Evolutionary conservation across 2,113 vertebrate species (phyloP).

Genomic region (Ailurus styani): DNA sequence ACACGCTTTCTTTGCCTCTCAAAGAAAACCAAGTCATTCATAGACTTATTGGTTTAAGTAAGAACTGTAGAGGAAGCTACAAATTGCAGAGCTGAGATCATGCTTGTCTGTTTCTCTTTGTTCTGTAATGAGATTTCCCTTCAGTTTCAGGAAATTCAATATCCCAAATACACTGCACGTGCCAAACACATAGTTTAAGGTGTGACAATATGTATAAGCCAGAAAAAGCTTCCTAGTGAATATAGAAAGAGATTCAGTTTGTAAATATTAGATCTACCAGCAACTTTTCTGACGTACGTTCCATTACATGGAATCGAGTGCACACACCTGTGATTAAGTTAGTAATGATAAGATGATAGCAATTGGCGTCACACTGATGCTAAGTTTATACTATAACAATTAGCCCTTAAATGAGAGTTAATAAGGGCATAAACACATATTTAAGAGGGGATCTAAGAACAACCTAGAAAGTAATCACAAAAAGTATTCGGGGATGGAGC

Average conservation of each 20-base stretch:
- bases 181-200: neutral
- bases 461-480: slow-evolving; percentile 54
- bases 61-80: neutral
- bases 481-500: slow-evolving; percentile 59
- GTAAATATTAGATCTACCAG: slow-evolving; percentile 33
- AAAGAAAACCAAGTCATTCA: neutral
- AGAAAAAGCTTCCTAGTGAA: neutral
- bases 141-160: neutral
- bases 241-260: neutral
- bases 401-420: slow-evolving; percentile 45
- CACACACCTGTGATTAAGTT: slow-evolving; percentile 39
- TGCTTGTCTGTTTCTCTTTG: neutral
- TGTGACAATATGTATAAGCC: neutral
- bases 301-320: neutral
- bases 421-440: slow-evolving; percentile 30
- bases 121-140: neutral
- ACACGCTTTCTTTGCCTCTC: neutral
- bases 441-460: slow-evolving; percentile 51
- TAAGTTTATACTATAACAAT: slow-evolving; percentile 30
- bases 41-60: neutral
- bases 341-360: slow-evolving; percentile 42
- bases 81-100: neutral
- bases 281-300: neutral
- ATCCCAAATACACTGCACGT: neutral
- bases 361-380: slow-evolving; percentile 19